Base-by-base conservation (phyloP, 2,113 vertebrate species). In the Melanerpes aurifrons region DNA sequence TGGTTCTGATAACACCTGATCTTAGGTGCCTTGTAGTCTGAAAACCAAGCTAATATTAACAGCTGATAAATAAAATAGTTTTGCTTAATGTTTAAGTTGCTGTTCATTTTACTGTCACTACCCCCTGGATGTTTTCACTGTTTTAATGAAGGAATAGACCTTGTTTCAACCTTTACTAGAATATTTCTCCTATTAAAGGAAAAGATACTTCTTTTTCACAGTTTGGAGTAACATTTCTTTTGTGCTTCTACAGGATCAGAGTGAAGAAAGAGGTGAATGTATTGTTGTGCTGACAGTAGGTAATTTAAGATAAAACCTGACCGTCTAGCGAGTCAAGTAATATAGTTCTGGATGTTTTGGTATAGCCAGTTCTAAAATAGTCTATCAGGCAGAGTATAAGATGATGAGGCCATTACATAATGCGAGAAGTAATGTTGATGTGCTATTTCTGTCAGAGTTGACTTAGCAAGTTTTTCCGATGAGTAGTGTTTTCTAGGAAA, bases 311-410 rank as follows among this genome's bases (percentile, higher is more conserved):
- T 79, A 63, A 90, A 92, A 74, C 48, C 50, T 29, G 90, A 87
- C 45, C 56, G 53, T 64, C 8, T 89, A 77, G 53, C 81, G 59
- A 92, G 64, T 79, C 37, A 66, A 82, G 63, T 29, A 85, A 24
- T 4, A 22, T 82, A 82, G 24, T 54, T 72, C 47, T 95, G 86
- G 37, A 35, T 93, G 29, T 71, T 94, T 95, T 95, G 75, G 20
- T 82, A 15, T 83, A 92, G 72, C 25, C 5, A 8, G 76, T 75
- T 95, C 78, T 90, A 94, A 95, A 96, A 94, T 94, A 93, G 76
- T 57, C 69, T 68, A 7, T 64, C 6, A 40, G 71, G 62, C 82
- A 91, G 82, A 89, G 87, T 70, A 45, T 56, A 75, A 6, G 15
- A 48, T 90, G 89, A 32, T 20, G 24, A 56, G 77, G 32, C 71